phyloP scores from a whole-genome alignment of 2,797 vertebrate genomes.

The Paramormyrops hopkinsi region DNA sequence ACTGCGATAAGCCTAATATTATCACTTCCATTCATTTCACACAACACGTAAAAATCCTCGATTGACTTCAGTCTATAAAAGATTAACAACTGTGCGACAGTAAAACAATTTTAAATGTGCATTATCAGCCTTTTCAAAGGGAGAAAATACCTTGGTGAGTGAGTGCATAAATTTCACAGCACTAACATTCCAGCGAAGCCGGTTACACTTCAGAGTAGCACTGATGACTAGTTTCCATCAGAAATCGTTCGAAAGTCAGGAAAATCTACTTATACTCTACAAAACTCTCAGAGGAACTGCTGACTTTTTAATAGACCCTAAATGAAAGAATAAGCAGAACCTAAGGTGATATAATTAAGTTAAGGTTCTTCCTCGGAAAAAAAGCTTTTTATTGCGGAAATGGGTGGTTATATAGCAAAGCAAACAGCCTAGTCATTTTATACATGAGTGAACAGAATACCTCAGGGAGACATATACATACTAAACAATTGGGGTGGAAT shows the following conservation, averaged over 20 bases:
- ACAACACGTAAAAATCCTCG: neutral
- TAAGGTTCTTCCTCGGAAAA: neutral
- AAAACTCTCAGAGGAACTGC: neutral
- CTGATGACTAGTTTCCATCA: neutral
- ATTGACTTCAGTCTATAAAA: slow-evolving; percentile 2
- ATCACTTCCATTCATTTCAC: neutral
- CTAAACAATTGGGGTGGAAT: neutral
- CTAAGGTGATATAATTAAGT: neutral
- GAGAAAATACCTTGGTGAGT: neutral
- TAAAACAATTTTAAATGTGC: slow-evolving; percentile 11
- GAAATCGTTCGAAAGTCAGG: neutral
- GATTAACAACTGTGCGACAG: neutral
- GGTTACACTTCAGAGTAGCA: neutral
- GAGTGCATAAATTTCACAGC: neutral
- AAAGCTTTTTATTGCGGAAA: neutral
- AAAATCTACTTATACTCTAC: neutral
- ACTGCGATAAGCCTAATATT: neutral
- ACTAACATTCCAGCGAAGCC: neutral
- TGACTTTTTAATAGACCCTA: neutral
- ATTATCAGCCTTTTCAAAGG: neutral
- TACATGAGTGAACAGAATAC: slow-evolving; percentile 7
- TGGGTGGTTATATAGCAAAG: neutral
- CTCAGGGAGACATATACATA: neutral
- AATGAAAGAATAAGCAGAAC: slow-evolving; percentile 7
- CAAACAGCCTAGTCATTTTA: slow-evolving; percentile 6